These are phyloP conservation scores for Geodia barretti DNA, from an alignment of 37 sponge, comb jelly and placozoan species.

Conservation along the genomic window DNA sequence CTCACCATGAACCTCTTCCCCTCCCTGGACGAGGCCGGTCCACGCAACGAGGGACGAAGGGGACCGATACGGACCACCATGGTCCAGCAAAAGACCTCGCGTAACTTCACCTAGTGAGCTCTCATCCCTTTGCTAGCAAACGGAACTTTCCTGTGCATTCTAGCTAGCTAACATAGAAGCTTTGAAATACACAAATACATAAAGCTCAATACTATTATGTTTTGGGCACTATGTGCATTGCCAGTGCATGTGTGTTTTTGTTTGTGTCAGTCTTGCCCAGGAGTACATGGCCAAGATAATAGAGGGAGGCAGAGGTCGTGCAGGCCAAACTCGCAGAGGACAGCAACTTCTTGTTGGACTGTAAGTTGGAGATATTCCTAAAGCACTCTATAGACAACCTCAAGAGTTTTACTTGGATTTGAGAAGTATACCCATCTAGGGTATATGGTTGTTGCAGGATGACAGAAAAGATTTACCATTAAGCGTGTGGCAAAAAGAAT, in stretches of 20 bases:
- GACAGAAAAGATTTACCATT: too few relatives aligned
- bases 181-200: too few relatives aligned
- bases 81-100: neutral
- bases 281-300: neutral
- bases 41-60: neutral
- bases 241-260: conserved; percentile 19
- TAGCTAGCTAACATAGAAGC: too few relatives aligned
- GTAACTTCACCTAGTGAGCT: neutral
- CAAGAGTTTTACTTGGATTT: neutral
- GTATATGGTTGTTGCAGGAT: too few relatives aligned
- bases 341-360: neutral
- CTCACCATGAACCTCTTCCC: neutral
- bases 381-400: neutral
- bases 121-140: too few relatives aligned
- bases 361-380: neutral
- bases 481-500: too few relatives aligned
- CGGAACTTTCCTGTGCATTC: too few relatives aligned
- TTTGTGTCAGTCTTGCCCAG: conserved; percentile 5
- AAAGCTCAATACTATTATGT: too few relatives aligned
- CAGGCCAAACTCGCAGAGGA: neutral
- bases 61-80: neutral
- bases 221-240: too few relatives aligned
- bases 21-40: neutral
- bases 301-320: neutral
- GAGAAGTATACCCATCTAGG: too few relatives aligned